phyloP scores from a whole-genome alignment of 2,797 vertebrate genomes.

The Pristis pectinata region DNA sequence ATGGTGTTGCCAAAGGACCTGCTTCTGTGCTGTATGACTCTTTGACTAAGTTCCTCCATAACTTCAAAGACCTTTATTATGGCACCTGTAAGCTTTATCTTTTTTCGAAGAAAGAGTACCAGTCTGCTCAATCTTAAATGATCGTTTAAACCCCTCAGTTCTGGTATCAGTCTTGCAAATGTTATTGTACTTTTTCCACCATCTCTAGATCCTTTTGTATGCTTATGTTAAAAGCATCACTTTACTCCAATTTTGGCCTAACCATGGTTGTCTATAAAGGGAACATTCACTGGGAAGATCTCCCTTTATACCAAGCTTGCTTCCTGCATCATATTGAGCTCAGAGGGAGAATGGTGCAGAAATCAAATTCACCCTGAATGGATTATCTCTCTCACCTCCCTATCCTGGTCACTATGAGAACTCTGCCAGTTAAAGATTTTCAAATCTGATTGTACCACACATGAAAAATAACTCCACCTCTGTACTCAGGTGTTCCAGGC shows the following conservation, averaged over 20 bases:
- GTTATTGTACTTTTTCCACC: background rate
- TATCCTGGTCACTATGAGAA: background rate
- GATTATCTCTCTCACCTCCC: background rate
- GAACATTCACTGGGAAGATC: background rate
- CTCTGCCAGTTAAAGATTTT: background rate
- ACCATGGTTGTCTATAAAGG: background rate
- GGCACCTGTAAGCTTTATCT: background rate
- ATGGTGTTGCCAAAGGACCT: no score
- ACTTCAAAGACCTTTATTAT: background rate
- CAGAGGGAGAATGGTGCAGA: background rate
- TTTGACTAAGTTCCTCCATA: background rate
- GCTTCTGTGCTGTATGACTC: no score
- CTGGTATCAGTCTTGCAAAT: background rate
- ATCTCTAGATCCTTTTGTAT: no score
- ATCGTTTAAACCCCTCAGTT: background rate
- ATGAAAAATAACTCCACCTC: background rate
- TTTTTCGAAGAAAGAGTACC: background rate
- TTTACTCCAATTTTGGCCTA: background rate
- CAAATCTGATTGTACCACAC: background rate
- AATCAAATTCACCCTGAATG: background rate
- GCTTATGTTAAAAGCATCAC: no score
- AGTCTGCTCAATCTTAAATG: background rate
- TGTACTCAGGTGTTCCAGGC: no score
- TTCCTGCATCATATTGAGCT: background rate
- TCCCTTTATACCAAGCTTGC: background rate